Evolutionary conservation across 2,888 invertebrate genomes (phyloP).

Genomic region (Cabera pusaria): DNA sequence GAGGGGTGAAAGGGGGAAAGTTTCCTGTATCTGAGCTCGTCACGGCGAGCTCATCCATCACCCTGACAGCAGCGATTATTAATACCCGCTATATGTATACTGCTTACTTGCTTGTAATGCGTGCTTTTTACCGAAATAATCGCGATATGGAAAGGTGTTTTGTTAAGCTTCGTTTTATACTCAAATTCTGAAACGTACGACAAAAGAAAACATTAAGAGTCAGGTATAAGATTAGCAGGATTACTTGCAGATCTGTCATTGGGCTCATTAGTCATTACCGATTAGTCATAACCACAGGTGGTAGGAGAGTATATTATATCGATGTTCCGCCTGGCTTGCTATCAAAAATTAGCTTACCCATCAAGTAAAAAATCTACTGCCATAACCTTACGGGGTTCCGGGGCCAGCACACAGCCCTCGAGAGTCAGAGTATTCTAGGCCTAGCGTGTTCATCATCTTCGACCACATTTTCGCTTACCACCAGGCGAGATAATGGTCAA

Average conservation of each 20-base stretch:
- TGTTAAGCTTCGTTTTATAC: conserved; percentile 24
- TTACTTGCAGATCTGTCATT: not conserved
- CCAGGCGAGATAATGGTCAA: too few relatives aligned
- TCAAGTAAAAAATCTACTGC: too few relatives aligned
- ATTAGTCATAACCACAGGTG: too few relatives aligned
- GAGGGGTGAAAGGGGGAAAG: conserved; percentile 41
- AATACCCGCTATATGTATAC: conserved; percentile 45
- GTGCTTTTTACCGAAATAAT: conserved; percentile 51
- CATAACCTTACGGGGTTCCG: too few relatives aligned
- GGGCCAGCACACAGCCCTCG: too few relatives aligned
- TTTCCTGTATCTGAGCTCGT: conserved; percentile 58
- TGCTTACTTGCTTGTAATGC: conserved; percentile 46
- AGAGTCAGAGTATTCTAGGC: too few relatives aligned
- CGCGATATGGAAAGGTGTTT: conserved; percentile 36
- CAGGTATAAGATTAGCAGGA: not conserved
- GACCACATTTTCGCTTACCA: too few relatives aligned
- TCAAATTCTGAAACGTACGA: conserved; percentile 11
- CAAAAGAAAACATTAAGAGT: conserved; percentile 7
- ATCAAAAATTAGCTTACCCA: too few relatives aligned
- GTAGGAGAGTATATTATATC: too few relatives aligned
- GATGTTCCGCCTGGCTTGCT: too few relatives aligned
- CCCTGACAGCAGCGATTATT: conserved; percentile 68
- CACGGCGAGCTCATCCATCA: conserved; percentile 71
- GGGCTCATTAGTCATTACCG: too few relatives aligned
- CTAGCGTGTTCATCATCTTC: too few relatives aligned